phyloP scores from a whole-genome alignment of 2,797 vertebrate species.

The Sebastes trivittatus region DNA sequence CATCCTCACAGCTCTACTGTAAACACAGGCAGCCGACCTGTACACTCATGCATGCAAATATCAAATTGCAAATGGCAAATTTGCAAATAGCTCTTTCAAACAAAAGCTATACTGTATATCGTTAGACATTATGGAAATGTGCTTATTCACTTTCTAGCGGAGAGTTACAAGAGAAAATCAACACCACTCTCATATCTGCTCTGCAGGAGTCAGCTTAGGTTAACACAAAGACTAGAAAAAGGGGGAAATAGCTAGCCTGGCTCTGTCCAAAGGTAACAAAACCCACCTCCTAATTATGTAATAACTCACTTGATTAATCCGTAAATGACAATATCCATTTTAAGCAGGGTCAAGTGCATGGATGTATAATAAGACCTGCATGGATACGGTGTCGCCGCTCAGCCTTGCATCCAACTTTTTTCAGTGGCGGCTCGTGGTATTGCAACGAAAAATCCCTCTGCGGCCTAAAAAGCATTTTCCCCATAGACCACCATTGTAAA shows the following conservation, averaged over 20 bases:
- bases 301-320: not conserved
- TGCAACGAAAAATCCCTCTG: too few species aligned
- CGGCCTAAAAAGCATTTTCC: too few species aligned
- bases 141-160: not conserved
- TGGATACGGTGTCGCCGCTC: too few species aligned
- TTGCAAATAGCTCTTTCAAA: slow-evolving; percentile 15
- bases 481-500: too few species aligned
- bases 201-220: not conserved
- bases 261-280: not conserved
- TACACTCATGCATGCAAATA: slow-evolving; percentile 46
- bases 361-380: too few species aligned
- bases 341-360: too few species aligned
- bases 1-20: not conserved
- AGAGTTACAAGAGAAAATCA: not conserved
- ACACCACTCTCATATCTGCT: too few species aligned
- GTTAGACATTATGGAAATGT: not conserved
- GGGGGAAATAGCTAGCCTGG: not conserved
- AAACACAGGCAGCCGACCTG: not conserved
- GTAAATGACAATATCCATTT: not conserved
- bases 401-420: too few species aligned
- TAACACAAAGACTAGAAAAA: not conserved
- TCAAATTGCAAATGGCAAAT: not conserved
- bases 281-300: too few species aligned
- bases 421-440: rapidly evolving
- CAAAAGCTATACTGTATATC: not conserved